A percentile compares a stretch with the other conserved stretches of the same genome.
Conservation (phyloP, 2,113 vertebrate species). For the Gymnorhina tibicen region DNA sequence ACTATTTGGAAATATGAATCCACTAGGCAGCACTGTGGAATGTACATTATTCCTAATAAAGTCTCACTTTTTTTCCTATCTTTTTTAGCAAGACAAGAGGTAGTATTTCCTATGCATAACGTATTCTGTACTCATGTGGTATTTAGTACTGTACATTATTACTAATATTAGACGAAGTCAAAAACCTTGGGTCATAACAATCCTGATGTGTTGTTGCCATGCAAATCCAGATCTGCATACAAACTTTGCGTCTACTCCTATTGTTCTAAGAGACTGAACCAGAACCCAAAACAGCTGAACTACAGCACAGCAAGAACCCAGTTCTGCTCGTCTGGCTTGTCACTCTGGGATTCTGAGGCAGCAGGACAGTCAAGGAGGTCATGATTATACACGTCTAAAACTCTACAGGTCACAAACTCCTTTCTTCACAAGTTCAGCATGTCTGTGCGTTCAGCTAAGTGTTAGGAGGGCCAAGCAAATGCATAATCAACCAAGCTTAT, state of each 20-base stretch:
- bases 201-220: neutral
- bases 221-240: neutral
- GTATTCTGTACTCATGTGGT: neutral
- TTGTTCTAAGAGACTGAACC: neutral
- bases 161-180: neutral
- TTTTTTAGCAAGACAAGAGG: neutral
- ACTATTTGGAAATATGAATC: neutral
- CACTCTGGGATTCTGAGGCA: neutral
- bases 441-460: neutral
- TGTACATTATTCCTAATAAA: neutral
- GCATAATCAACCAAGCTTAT: conserved; percentile 29
- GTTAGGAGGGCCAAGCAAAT: conserved; percentile 31
- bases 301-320: neutral
- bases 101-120: neutral
- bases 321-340: neutral
- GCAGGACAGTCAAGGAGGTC: neutral
- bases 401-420: neutral
- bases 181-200: neutral
- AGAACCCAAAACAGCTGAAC: conserved; percentile 9
- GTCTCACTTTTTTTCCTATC: neutral
- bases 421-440: conserved; percentile 3
- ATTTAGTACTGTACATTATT: neutral
- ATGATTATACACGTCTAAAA: neutral
- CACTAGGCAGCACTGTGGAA: neutral
- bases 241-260: neutral